phyloP scores from a whole-genome alignment of 2,113 vertebrate species.

The Zeus faber region DNA sequence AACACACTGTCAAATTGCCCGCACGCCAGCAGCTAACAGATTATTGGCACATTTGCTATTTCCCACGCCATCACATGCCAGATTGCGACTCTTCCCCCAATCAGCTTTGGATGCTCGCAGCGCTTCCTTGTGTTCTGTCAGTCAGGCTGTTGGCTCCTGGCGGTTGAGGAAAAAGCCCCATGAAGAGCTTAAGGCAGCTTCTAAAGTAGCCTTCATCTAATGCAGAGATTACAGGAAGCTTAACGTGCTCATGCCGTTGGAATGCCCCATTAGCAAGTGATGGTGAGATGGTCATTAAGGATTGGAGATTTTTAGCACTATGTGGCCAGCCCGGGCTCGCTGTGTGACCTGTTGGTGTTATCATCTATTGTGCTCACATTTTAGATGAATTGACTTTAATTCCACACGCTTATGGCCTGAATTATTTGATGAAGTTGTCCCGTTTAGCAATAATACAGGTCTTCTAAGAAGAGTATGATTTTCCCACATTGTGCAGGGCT shows the following conservation, averaged over 20 bases:
- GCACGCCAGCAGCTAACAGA: conserved; percentile 64
- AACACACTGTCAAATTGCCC: conserved; percentile 46
- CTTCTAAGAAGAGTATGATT: too few species aligned
- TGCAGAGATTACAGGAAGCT: conserved; percentile 62
- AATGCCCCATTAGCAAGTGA: conserved; percentile 37
- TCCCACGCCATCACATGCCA: conserved; percentile 59
- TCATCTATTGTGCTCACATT: too few species aligned
- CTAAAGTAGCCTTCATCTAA: conserved; percentile 66
- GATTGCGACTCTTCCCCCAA: conserved; percentile 64
- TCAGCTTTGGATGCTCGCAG: conserved; percentile 51
- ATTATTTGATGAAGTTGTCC: too few species aligned
- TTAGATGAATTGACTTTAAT: too few species aligned
- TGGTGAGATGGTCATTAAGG: conserved; percentile 33
- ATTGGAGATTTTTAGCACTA: conserved; percentile 26
- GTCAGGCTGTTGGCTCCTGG: conserved; percentile 49
- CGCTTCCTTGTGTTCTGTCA: conserved; percentile 42
- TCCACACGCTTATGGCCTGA: too few species aligned
- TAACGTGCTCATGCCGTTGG: conserved; percentile 49
- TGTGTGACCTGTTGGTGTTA: not conserved
- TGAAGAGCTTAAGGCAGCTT: conserved; percentile 64
- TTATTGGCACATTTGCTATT: conserved; percentile 53
- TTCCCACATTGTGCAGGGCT: too few species aligned
- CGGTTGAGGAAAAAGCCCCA: too few species aligned
- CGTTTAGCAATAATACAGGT: too few species aligned
- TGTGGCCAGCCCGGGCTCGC: not conserved